A percentile compares a stretch with the other conserved stretches of the same genome.
phyloP scores from a whole-genome alignment of 92 coral and sea anemone genomes.

The Bergia sp. region DNA sequence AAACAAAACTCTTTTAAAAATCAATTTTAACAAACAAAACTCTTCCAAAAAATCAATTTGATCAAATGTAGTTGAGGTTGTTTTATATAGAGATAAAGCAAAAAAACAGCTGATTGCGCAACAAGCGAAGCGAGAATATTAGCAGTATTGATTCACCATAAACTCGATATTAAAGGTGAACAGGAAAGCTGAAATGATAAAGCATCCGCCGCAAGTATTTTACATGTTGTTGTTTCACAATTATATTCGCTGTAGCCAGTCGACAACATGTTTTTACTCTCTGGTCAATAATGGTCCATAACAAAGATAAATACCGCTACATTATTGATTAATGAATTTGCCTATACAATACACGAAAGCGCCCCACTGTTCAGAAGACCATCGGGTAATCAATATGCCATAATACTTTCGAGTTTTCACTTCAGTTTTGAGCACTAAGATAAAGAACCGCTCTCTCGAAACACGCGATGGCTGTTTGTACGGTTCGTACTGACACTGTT shows the following conservation, averaged over 20 bases:
- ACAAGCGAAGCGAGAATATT: background rate
- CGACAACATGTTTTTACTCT: conserved; percentile 33
- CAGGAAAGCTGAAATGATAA: background rate
- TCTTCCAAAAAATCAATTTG: conserved; percentile 4
- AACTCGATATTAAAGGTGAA: background rate
- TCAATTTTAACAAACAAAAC: background rate
- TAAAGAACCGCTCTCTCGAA: background rate
- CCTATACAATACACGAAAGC: conserved; percentile 42
- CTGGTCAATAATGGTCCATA: conserved; percentile 12
- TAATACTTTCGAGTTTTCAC: conserved; percentile 14
- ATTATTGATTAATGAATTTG: conserved; percentile 49
- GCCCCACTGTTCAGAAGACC: conserved; percentile 12
- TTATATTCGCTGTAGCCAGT: background rate
- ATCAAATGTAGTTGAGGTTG: background rate
- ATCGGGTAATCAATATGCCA: conserved; percentile 31
- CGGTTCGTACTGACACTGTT: background rate
- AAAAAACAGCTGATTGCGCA: background rate
- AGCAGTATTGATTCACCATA: background rate
- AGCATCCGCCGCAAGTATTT: background rate
- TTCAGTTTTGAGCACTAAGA: conserved; percentile 12
- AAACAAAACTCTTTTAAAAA: conserved; percentile 15
- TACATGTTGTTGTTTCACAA: conserved; percentile 12
- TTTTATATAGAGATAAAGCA: too few relatives aligned
- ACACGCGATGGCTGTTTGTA: background rate
- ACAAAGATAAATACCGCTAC: conserved; percentile 40